Evolutionary conservation across 2,888 invertebrate species (phyloP).

Genomic region (Drosophila ezoana): DNA sequence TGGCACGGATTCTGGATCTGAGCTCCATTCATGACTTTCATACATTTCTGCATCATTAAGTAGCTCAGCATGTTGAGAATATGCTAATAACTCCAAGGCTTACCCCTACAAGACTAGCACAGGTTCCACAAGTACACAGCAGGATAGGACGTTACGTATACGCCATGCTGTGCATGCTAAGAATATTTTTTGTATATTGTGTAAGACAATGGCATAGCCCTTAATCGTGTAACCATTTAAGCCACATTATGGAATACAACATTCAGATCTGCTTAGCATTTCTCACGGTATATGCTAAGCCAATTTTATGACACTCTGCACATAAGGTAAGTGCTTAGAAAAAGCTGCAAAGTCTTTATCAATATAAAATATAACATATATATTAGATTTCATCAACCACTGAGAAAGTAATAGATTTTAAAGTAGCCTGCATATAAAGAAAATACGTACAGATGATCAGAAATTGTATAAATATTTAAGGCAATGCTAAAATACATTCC

Average conservation of each 20-base stretch:
- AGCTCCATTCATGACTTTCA: slow-evolving; percentile 43
- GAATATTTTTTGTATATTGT: slow-evolving; percentile 38
- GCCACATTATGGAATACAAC: slow-evolving; percentile 10
- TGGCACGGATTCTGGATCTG: slow-evolving; percentile 47
- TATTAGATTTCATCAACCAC: too few relatives aligned
- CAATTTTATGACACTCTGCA: background rate
- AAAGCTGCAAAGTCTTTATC: background rate
- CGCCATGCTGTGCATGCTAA: slow-evolving; percentile 40
- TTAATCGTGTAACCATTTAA: slow-evolving; percentile 39
- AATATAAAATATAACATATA: too few relatives aligned
- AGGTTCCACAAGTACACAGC: slow-evolving; percentile 19
- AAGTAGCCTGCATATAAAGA: too few relatives aligned
- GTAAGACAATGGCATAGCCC: slow-evolving; percentile 55
- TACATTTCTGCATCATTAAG: slow-evolving; percentile 75
- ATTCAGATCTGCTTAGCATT: slow-evolving; percentile 35
- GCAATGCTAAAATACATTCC: background rate
- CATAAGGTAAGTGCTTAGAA: background rate
- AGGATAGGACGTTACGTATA: slow-evolving; percentile 34
- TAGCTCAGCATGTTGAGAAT: slow-evolving; percentile 64
- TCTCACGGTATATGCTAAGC: background rate
- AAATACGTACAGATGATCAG: too few relatives aligned
- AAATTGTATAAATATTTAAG: background rate
- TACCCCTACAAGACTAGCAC: slow-evolving; percentile 14
- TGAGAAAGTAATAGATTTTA: too few relatives aligned
- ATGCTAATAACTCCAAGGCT: slow-evolving; percentile 59